phyloP scores from a whole-genome alignment of 2,113 vertebrate species.

The Gasterosteus nipponicus region DNA sequence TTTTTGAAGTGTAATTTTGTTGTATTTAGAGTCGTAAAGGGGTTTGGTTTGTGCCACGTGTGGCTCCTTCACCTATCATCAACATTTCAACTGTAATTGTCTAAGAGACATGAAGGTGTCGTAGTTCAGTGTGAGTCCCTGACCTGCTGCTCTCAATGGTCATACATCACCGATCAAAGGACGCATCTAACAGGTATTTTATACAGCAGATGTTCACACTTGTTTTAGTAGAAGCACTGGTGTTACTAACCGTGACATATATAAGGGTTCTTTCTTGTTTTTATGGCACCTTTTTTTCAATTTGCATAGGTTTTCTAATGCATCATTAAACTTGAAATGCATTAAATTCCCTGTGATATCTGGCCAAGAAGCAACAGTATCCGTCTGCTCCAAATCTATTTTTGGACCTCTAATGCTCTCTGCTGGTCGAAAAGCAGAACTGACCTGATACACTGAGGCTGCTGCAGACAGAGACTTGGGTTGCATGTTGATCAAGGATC shows the following conservation, averaged over 20 bases:
- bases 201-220: constrained; percentile 8
- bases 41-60: not conserved
- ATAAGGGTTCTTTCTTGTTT: not conserved
- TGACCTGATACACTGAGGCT: not conserved
- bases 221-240: not conserved
- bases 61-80: not conserved
- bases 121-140: not conserved
- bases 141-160: not conserved
- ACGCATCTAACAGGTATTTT: not conserved
- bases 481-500: constrained; percentile 61
- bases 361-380: constrained; percentile 19
- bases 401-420: constrained; percentile 64
- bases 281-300: constrained; percentile 4
- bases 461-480: constrained; percentile 35
- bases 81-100: not conserved
- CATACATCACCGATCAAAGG: not conserved
- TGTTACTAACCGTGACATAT: not conserved
- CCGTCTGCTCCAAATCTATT: constrained; percentile 4
- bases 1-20: constrained; percentile 38
- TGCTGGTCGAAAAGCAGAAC: constrained; percentile 64
- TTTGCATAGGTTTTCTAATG: constrained; percentile 10
- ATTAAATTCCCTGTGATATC: constrained; percentile 39
- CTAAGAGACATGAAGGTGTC: not conserved
- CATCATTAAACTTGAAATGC: constrained; percentile 34
- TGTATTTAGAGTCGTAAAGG: constrained; percentile 25